phyloP scores from a whole-genome alignment of 2,113 vertebrate species.

The Ciconia maguari region DNA sequence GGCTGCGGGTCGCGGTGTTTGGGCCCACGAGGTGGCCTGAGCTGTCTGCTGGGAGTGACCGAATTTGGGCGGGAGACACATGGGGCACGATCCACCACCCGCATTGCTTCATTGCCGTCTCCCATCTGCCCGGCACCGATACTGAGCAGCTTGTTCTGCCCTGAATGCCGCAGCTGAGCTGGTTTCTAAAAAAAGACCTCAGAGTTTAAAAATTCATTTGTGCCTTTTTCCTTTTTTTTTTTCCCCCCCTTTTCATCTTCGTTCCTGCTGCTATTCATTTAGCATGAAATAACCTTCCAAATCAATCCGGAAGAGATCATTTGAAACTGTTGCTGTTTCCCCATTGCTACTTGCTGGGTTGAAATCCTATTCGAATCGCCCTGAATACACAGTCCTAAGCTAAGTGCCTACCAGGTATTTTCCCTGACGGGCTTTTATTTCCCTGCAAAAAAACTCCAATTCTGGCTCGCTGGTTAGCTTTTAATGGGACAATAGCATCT shows the following conservation, averaged over 20 bases:
- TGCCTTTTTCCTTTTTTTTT: not conserved
- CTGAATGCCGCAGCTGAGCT: not conserved
- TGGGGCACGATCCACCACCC: not conserved
- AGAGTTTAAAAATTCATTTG: constrained; percentile 2
- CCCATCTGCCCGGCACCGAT: not conserved
- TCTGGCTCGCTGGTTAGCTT: not conserved
- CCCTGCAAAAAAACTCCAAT: not conserved
- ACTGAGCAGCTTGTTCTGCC: not conserved
- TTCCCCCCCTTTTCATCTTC: not conserved
- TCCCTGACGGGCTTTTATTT: not conserved
- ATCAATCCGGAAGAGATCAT: constrained; percentile 40
- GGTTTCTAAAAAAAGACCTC: not conserved
- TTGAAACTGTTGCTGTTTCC: constrained; percentile 24
- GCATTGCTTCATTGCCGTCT: not conserved
- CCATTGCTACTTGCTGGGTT: constrained; percentile 21
- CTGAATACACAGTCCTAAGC: not conserved
- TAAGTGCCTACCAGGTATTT: constrained; percentile 35
- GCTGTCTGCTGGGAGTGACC: not conserved
- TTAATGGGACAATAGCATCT: not conserved
- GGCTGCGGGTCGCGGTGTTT: accelerated
- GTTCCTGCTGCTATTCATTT: constrained; percentile 53
- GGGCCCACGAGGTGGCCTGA: not conserved
- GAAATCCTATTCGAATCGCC: not conserved
- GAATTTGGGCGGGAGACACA: not conserved
- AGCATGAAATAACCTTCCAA: constrained; percentile 52